Evolutionary conservation across 1,140 invertebrate species (phyloP).

Genomic region (Drosophila kurseongensis): DNA sequence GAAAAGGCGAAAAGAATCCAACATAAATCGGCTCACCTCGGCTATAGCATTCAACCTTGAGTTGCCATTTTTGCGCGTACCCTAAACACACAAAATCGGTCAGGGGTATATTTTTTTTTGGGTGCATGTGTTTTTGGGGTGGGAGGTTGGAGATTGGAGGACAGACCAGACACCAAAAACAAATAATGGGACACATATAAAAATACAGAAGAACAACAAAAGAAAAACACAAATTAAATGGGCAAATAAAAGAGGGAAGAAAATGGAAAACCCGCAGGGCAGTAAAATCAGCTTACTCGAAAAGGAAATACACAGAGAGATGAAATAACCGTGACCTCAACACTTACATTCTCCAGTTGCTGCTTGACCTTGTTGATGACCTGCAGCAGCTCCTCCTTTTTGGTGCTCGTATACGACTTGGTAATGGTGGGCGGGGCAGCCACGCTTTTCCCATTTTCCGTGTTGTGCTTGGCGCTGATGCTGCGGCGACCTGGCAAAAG

Average conservation of each 20-base stretch:
- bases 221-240: constrained; percentile 41
- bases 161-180: constrained; percentile 66
- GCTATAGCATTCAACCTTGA: constrained; percentile 78
- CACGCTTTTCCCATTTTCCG: constrained; percentile 77
- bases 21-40: constrained; percentile 72
- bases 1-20: constrained; percentile 11
- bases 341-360: constrained; percentile 94
- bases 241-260: constrained; percentile 27
- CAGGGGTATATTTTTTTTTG: constrained; percentile 22
- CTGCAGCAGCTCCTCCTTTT: constrained; percentile 92
- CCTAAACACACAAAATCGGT: constrained; percentile 57
- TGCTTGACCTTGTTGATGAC: constrained; percentile 94
- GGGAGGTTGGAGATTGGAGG: constrained; percentile 27
- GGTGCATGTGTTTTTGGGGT: constrained; percentile 40
- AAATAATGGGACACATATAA: constrained; percentile 64
- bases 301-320: constrained; percentile 15
- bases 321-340: neutral
- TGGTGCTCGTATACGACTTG: constrained; percentile 87
- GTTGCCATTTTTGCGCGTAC: constrained; percentile 76
- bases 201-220: constrained; percentile 49
- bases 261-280: constrained; percentile 7
- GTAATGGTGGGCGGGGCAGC: constrained; percentile 85
- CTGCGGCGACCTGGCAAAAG: constrained; percentile 74
- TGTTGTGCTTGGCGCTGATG: constrained; percentile 84
- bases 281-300: constrained; percentile 11